Base-by-base conservation (phyloP, 2,888 invertebrate species). In the Notocelia uddmanniana region DNA sequence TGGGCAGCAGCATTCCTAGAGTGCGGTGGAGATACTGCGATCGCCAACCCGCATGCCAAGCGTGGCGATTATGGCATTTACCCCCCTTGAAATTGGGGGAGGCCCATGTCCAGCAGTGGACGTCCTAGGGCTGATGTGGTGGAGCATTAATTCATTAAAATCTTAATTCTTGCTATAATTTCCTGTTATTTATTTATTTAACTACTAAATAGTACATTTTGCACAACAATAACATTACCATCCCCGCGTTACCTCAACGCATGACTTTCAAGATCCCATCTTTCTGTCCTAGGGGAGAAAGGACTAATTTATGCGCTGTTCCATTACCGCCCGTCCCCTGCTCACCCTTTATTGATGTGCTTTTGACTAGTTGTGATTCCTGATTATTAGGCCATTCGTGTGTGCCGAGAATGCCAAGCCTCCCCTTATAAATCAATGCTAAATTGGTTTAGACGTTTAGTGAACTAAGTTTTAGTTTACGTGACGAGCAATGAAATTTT, bases 351-450 rank as follows among this genome's bases (percentile, higher is more conserved):
- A 88, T 90, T 88, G 92, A 92, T 92, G 92, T 86, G 81, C 91
- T 89, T 92, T 92, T 92, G 89, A 91, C 90, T 90, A 88, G 90
- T 89, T 85, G 82, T 90, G 91, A 91, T 92, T 89, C 84, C 87
- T 81, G 87, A 90, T 91, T 91, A 92, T 91, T 88, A 86, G 80
- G 78, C 88, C 85, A 87, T 90, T 90, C 89, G 88, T 81, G 80
- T 83, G 81, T 82, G 62, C 31, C 31, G 26, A 26, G 80, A 82
- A 81, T 82, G 62, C 31, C 31, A 18, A 26, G 50, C 50, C 50
- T 79, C 78, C 78, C 79, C 74, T 74, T 34, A 57, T 70, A 50
- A 73, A 72, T 68, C 64, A 69, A 54, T 9, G 34, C 60, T 73
- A 60, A 67, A 68, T 72, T 68, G 34, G 60, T 59, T 67, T 34